Conservation (phyloP, 2,113 vertebrate species). For the Shinisaurus crocodilurus region DNA sequence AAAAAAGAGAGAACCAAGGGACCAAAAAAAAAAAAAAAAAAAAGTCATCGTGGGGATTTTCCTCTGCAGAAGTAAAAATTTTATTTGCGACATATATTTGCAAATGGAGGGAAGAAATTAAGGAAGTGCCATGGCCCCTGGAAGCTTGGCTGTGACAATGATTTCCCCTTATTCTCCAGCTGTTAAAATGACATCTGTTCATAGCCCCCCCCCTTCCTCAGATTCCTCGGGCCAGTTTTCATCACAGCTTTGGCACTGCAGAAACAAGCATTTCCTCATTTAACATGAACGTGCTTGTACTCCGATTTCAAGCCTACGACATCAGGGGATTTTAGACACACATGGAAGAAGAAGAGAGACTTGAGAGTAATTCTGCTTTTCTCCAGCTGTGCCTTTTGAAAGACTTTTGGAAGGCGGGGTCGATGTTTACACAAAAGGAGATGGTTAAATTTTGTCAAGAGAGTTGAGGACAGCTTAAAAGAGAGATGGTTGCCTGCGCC, state of each 20-base stretch:
- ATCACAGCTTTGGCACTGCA: not conserved
- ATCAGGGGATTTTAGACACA: not conserved
- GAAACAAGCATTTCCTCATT: not conserved
- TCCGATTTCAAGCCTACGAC: not conserved
- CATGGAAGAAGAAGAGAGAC: not conserved
- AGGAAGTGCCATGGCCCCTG: not conserved
- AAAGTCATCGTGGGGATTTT: not conserved
- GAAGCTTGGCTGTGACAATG: not conserved
- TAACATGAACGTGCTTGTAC: not conserved
- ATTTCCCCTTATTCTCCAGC: not conserved
- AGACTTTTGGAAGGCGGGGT: not conserved
- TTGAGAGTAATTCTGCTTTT: no score
- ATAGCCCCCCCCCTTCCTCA: not conserved
- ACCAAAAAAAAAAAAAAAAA: no score
- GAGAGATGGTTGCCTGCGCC: not conserved
- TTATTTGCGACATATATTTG: not conserved
- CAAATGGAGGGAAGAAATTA: not conserved
- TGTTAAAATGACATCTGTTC: not conserved
- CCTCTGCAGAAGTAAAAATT: not conserved
- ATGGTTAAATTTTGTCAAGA: not conserved
- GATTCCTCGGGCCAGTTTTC: not conserved
- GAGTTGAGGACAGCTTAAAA: no score
- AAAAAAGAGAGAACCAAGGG: not conserved
- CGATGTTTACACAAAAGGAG: not conserved
- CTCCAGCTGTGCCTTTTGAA: not conserved